phyloP scores from a whole-genome alignment of 2,797 vertebrate genomes.

The Acanthornis magna region DNA sequence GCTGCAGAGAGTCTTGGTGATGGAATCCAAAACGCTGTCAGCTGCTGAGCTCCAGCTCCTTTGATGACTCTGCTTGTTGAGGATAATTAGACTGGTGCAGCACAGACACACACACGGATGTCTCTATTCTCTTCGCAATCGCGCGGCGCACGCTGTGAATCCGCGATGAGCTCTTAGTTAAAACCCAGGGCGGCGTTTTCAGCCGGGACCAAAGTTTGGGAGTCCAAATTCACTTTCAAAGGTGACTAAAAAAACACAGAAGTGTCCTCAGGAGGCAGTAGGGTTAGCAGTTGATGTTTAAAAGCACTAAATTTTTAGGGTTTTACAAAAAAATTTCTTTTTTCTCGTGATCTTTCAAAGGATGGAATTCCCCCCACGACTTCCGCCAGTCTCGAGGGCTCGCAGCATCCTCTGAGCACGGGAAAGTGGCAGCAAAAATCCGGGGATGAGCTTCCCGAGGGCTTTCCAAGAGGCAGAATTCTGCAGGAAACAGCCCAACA shows the following conservation, averaged over 20 bases:
- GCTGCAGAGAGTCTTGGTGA: slow-evolving; percentile 15
- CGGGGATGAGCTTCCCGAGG: background rate
- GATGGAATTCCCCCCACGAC: background rate
- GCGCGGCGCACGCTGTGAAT: slow-evolving; percentile 34
- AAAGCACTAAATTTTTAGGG: background rate
- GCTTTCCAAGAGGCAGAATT: background rate
- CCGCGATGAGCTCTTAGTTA: background rate
- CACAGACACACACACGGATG: slow-evolving; percentile 57
- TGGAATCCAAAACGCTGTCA: slow-evolving; percentile 49
- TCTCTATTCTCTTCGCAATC: slow-evolving; percentile 35
- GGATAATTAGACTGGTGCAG: slow-evolving; percentile 63
- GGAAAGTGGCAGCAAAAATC: background rate
- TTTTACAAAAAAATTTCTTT: background rate
- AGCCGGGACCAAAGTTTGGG: background rate
- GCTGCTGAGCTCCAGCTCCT: slow-evolving; percentile 48
- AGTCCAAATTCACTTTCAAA: background rate
- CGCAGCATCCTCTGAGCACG: background rate
- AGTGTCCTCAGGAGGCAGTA: background rate
- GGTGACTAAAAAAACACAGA: background rate
- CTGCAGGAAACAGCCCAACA: background rate
- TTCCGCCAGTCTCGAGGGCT: background rate
- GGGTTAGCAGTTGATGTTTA: background rate
- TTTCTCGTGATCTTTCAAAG: background rate
- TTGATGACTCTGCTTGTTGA: slow-evolving; percentile 66
- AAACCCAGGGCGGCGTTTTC: background rate